Base-by-base conservation (phyloP, 2,113 vertebrate species). In the Corvus moneduloides region DNA sequence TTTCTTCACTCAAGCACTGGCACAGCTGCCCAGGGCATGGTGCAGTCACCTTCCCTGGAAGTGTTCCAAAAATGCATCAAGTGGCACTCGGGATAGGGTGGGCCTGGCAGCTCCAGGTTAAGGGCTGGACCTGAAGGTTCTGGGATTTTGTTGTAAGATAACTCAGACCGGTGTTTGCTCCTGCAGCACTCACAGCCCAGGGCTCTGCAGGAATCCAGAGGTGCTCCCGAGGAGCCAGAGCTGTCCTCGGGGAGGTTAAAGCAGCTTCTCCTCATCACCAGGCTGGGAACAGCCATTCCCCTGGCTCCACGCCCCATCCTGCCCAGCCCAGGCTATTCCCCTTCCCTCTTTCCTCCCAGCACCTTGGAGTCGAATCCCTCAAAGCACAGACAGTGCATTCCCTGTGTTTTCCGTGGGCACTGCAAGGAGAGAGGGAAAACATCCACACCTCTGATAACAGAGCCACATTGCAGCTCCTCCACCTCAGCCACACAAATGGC, bases 241-340 rank as follows among this genome's bases (percentile, higher is more conserved):
- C 35, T 62, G 62, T 16, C 63, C 76, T 87, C n/a, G 8, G 58
- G 22, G 54, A 78, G 68, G 49, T 74, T 51, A 58, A 28, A 82
- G 59, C 82, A 49, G 37, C 92, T 96, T 96, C 77, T 94, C 55
- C 35, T 30, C 12, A 48, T 10, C 30, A 6, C 6, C 30, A 10
- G 3, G 43, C 69, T 93, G 95, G 75, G 82, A 96, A 86, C 32
- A 83, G 95, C 78, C 69, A 54, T 97, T 86, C 72, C 74, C 89
- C 81, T 56, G 81, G 95, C 93, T 80, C 82, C 58, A 26, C 77
- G 67, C 85, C 88, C 92, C 79, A 95, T 94, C 96, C 97, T 95
- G 86, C 67, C 91, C 7, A 83, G 87, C 78, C 37, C 79, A 58
- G 92, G 56, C 68, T 79, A 27, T 95, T 97, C 95, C 93, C 68